phyloP scores from a whole-genome alignment of 2,797 vertebrate genomes.

The Vultur gryphus region DNA sequence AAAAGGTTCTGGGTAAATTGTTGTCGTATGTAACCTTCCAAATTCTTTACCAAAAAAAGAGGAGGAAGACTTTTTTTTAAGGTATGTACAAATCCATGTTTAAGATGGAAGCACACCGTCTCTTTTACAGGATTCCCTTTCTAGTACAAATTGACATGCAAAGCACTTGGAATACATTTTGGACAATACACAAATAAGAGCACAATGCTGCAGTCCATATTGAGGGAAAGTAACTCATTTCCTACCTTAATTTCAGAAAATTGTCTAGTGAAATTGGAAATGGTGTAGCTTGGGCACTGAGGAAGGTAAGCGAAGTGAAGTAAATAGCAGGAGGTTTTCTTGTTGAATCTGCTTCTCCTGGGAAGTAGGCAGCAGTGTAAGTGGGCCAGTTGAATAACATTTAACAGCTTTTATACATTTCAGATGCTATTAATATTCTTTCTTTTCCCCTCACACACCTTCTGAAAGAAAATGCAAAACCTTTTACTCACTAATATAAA shows the following conservation, averaged over 20 bases:
- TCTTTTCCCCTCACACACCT: not conserved
- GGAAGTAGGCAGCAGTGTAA: not conserved
- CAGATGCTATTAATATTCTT: not conserved
- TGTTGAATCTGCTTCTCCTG: not conserved
- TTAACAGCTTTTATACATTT: not conserved
- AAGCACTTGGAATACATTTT: not conserved
- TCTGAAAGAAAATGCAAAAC: not conserved
- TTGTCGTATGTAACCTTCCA: not conserved
- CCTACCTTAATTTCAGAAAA: not conserved
- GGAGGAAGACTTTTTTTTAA: not conserved
- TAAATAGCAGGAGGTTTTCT: not conserved
- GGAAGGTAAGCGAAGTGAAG: not conserved
- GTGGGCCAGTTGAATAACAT: not conserved
- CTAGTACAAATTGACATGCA: not conserved
- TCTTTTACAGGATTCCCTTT: not conserved
- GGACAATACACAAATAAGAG: not conserved
- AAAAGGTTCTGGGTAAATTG: not conserved
- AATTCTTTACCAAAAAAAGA: not conserved
- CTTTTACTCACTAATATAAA: not conserved
- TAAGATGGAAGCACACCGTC: not conserved
- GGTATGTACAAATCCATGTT: not conserved
- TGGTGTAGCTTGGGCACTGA: fast-evolving
- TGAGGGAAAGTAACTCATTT: not conserved
- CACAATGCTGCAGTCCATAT: not conserved
- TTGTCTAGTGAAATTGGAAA: not conserved